These are phyloP conservation scores for Rhineura floridana DNA, from an alignment of 2,113 vertebrate genomes.

Conservation along the genomic window DNA sequence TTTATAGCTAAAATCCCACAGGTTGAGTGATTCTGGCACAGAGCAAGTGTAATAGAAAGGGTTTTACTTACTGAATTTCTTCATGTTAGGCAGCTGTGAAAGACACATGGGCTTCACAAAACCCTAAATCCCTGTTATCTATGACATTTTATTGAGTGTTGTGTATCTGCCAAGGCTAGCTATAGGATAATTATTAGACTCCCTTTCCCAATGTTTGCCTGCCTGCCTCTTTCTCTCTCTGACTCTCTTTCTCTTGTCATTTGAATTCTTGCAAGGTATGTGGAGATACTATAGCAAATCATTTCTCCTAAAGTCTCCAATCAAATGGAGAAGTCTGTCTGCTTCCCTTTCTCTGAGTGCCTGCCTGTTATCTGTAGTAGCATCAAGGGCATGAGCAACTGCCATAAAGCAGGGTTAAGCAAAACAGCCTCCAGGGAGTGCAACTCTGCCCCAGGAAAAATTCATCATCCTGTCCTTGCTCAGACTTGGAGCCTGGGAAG, in stretches of 20 bases:
- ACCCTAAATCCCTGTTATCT: neutral
- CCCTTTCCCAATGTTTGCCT: neutral
- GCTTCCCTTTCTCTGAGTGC: neutral
- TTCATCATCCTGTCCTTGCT: slow-evolving; percentile 32
- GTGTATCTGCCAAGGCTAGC: neutral
- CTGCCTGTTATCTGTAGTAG: slow-evolving; percentile 21
- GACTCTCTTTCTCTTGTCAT: neutral
- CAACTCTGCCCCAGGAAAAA: slow-evolving; percentile 9
- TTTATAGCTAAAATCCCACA: neutral
- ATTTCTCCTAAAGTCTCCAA: neutral
- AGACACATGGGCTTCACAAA: neutral
- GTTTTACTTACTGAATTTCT: neutral
- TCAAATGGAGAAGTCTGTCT: neutral
- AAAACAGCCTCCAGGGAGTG: neutral
- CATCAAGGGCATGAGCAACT: neutral
- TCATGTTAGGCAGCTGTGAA: neutral
- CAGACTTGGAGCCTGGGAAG: slow-evolving; percentile 15
- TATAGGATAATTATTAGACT: neutral
- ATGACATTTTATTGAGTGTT: neutral
- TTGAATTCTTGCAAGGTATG: neutral
- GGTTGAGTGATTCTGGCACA: neutral
- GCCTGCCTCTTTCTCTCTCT: neutral
- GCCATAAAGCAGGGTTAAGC: neutral
- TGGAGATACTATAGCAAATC: neutral
- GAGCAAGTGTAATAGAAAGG: neutral